Evolutionary conservation across 53 echinoderm and acorn worm genomes (phyloP).

Genomic region (Apostichopus leukothele): DNA sequence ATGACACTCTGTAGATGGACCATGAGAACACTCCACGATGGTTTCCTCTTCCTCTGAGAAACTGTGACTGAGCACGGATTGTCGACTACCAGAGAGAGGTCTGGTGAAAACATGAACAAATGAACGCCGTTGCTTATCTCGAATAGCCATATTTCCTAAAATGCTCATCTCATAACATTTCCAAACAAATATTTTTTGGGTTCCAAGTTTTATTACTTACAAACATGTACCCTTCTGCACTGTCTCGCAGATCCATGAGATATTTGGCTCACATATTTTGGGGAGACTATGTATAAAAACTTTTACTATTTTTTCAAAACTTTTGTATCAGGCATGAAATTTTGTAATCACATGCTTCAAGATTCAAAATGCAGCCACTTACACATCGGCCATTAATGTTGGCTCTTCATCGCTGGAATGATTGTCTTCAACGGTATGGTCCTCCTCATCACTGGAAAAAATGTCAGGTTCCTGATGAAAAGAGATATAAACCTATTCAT

Average conservation of each 20-base stretch:
- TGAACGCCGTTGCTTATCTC: neutral
- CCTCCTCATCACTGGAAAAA: conserved; percentile 82
- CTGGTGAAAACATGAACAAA: conserved; percentile 33
- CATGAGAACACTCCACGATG: conserved; percentile 73
- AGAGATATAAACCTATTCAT: too few relatives aligned
- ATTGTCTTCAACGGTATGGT: conserved; percentile 43
- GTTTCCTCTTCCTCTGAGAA: conserved; percentile 67
- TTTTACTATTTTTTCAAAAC: too few relatives aligned
- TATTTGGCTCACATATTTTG: too few relatives aligned
- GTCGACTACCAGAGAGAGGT: conserved; percentile 65
- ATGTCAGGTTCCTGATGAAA: neutral
- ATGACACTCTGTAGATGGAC: conserved; percentile 67
- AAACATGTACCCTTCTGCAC: too few relatives aligned
- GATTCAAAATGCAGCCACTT: neutral
- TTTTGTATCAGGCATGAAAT: too few relatives aligned
- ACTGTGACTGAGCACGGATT: conserved; percentile 73
- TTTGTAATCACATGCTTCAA: too few relatives aligned
- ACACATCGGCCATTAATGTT: conserved; percentile 63
- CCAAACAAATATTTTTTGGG: too few relatives aligned
- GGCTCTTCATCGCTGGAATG: conserved; percentile 88
- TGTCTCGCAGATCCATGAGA: too few relatives aligned
- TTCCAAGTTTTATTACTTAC: too few relatives aligned
- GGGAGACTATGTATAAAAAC: too few relatives aligned
- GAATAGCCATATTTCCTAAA: neutral
- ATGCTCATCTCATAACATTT: too few relatives aligned